Conservation (phyloP, 1,140 invertebrate species). For the Atta cephalotes region DNA sequence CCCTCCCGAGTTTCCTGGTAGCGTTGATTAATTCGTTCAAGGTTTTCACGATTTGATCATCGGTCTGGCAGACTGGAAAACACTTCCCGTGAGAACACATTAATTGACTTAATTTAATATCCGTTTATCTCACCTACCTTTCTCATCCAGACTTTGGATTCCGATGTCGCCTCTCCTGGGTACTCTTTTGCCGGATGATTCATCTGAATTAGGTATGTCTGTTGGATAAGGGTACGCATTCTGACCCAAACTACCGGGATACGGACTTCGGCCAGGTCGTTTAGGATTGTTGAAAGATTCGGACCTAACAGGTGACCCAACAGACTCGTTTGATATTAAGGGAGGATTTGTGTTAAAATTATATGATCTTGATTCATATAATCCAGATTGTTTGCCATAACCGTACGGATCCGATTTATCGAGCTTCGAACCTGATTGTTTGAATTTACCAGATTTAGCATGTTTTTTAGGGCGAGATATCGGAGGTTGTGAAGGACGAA, state of each 20-base stretch:
- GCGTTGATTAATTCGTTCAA: constrained; percentile 91
- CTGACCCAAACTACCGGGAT: background rate
- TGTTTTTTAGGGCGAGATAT: background rate
- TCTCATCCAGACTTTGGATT: constrained; percentile 89
- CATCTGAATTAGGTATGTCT: background rate
- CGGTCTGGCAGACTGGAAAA: constrained; percentile 86
- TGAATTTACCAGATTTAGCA: background rate
- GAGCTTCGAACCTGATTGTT: background rate
- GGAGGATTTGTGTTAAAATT: background rate
- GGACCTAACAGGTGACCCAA: background rate
- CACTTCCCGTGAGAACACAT: background rate
- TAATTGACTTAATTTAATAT: background rate
- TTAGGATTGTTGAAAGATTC: background rate
- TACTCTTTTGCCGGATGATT: constrained; percentile 46
- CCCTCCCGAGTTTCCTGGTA: constrained; percentile 87
- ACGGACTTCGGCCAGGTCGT: constrained; percentile 6
- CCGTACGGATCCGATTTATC: background rate
- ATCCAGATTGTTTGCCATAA: background rate
- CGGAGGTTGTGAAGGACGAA: background rate
- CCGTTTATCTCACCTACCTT: constrained; percentile 84
- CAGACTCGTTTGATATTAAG: background rate
- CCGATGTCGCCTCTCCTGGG: constrained; percentile 91
- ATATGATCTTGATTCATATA: too few relatives aligned
- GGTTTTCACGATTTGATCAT: constrained; percentile 89
- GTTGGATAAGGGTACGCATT: background rate